Base-by-base conservation (phyloP, 2,888 invertebrate genomes). In the Listrodromus nycthemerus region DNA sequence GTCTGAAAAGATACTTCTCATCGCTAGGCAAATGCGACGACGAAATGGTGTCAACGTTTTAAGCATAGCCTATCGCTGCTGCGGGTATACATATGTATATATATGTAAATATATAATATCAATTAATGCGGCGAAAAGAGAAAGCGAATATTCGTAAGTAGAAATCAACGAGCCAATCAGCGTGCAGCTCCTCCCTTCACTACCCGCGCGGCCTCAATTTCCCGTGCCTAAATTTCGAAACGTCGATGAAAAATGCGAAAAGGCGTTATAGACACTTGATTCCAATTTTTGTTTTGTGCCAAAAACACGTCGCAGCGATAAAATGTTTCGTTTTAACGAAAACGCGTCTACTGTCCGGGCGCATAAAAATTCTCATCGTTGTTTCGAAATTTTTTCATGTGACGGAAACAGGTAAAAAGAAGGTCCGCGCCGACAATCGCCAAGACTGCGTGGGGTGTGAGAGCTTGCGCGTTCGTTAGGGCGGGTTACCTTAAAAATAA, bases 401-500 rank as follows among this genome's bases (percentile, higher is more conserved):
- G 58, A 58, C 37, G 65, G 50, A 73, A 71, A 63, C 24, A 37
- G 45, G 73, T 48, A 65, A 41, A 82, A 73, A 86, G 88, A 89
- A 87, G 87, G 85, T 71, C 75, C 69, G 69, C 65, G 61, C 33
- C 69, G 52, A 21, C 33, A 41, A 63, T 82, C 82, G 83, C 81
- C 74, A 79, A 89, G 89, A 89, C 89, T 88, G 88, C 89, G 89
- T 90, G 91, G 90, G 89, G 77, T 30, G 74, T 75, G 89, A 88
- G 92, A 92, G 92, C 91, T 91, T 90, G 91, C 91, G 91, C 91
- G 89, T 89, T 91, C 90, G 88, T 91, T 92, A 93, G 94, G 94
- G 95, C 96, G 95, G 96, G 96, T 98, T 98, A 98, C 98, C 98
- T 98, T 98, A 97, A 98, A 97, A 97, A 98, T 98, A 96, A 98